These are phyloP conservation scores for Etia nguti DNA, from an alignment of 2,113 vertebrate species.

Conservation along the genomic window DNA sequence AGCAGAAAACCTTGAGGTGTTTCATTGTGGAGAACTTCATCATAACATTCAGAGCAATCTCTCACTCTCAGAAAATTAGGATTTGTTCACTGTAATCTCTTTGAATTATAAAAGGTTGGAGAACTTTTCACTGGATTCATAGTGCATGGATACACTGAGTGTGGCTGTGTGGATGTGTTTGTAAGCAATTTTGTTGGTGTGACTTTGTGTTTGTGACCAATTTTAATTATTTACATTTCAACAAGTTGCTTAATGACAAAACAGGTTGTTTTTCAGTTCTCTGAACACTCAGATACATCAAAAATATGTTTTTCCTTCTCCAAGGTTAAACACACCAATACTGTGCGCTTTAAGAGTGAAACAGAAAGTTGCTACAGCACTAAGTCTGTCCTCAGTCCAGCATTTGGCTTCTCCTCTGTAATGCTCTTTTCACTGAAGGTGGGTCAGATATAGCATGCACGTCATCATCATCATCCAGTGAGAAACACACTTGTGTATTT, in stretches of 20 bases:
- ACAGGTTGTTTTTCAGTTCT: background rate
- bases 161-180: background rate
- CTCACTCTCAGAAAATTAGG: background rate
- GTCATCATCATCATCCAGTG: background rate
- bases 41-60: slow-evolving; percentile 12
- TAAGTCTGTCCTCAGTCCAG: background rate
- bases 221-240: background rate
- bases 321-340: background rate
- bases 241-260: background rate
- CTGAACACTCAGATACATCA: background rate
- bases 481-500: background rate
- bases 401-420: background rate
- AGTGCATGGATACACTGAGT: background rate
- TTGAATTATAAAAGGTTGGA: background rate
- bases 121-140: background rate
- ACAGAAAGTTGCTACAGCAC: background rate
- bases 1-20: slow-evolving; percentile 57
- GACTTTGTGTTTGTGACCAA: background rate
- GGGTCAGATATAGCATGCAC: background rate
- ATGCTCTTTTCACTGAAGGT: background rate
- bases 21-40: slow-evolving; percentile 21
- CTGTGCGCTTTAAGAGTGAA: background rate
- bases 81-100: slow-evolving; percentile 4
- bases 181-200: background rate
- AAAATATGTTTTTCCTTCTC: background rate